A percentile compares a stretch with the other conserved stretches of the same genome.
These are phyloP conservation scores for Himalopsyche anomala DNA, from an alignment of 2,888 invertebrate species.

Conservation along the genomic window DNA sequence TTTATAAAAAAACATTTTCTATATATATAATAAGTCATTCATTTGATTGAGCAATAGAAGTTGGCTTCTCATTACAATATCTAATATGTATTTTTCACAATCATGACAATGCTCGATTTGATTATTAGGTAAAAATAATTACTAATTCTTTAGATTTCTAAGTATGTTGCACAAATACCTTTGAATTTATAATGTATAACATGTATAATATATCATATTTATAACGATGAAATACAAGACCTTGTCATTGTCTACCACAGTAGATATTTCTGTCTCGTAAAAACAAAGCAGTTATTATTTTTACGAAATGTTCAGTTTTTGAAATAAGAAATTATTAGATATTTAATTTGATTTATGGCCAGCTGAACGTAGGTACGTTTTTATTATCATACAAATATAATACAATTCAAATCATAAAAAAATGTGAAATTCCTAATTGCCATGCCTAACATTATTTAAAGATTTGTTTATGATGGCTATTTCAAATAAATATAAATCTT, in stretches of 20 bases:
- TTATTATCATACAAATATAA: conserved; percentile 32
- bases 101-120: too few species aligned
- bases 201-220: too few species aligned
- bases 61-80: too few species aligned
- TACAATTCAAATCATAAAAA: conserved; percentile 36
- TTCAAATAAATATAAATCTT: conserved; percentile 40
- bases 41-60: too few species aligned
- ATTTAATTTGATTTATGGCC: conserved; percentile 25
- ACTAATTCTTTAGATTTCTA: too few species aligned
- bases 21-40: too few species aligned
- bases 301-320: background rate
- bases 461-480: conserved; percentile 35
- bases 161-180: too few species aligned
- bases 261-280: background rate
- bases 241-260: background rate
- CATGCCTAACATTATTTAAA: conserved; percentile 38
- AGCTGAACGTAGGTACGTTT: background rate
- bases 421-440: conserved; percentile 43
- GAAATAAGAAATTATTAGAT: conserved; percentile 8
- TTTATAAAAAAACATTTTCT: too few species aligned
- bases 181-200: too few species aligned
- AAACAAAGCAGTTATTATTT: conserved; percentile 9
- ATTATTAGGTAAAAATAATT: too few species aligned
- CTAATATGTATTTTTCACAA: too few species aligned
- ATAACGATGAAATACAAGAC: background rate